phyloP scores from a whole-genome alignment of 2,113 vertebrate genomes.

The Heterochromis multidens region DNA sequence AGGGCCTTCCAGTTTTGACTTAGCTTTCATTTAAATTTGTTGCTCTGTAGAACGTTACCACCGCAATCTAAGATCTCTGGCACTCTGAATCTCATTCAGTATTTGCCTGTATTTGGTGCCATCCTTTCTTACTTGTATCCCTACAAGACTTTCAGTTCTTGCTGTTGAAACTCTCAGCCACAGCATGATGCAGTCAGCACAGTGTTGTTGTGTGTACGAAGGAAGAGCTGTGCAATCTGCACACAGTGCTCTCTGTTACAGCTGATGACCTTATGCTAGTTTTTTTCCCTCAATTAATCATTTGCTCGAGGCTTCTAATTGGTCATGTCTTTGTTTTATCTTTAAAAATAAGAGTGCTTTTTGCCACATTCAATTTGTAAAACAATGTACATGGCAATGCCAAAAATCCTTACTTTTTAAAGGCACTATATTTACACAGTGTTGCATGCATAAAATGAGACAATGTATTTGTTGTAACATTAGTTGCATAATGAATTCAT shows the following conservation, averaged over 20 bases:
- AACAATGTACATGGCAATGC: neutral
- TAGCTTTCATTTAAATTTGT: constrained; percentile 16
- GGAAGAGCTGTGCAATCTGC: neutral
- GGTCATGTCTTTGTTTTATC: neutral
- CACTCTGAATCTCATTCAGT: neutral
- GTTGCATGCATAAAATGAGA: neutral
- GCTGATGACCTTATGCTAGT: neutral
- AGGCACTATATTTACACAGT: neutral
- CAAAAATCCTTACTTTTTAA: neutral
- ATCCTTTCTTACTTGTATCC: neutral
- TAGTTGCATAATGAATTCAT: neutral
- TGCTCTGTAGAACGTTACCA: neutral
- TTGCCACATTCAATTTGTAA: neutral
- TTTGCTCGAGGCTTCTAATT: neutral
- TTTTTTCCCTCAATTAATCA: neutral
- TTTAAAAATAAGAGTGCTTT: neutral
- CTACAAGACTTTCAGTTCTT: neutral
- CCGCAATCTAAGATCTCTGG: constrained; percentile 23
- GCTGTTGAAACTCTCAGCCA: neutral
- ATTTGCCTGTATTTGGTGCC: neutral
- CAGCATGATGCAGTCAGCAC: neutral
- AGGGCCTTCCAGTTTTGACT: constrained; percentile 22
- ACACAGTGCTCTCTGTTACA: neutral
- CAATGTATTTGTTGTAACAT: neutral
- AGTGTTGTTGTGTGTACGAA: neutral